phyloP scores from a whole-genome alignment of 2,888 invertebrate species.

The Lasioglossum figueresi region DNA sequence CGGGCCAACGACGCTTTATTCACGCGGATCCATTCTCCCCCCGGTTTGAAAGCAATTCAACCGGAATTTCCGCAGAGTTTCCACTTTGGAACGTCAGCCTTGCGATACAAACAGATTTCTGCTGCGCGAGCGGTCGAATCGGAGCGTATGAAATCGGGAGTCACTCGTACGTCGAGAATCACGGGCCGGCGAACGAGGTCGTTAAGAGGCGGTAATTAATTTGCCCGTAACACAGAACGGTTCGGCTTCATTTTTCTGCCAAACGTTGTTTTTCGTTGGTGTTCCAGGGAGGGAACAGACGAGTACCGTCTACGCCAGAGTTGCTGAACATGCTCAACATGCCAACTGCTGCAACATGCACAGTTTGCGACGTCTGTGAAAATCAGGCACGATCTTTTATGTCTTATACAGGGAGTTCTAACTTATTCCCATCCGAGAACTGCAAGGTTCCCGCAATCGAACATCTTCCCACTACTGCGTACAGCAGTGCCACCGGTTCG shows the following conservation, averaged over 20 bases:
- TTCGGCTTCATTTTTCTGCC: not conserved
- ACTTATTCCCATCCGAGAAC: too few relatives aligned
- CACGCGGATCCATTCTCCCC: constrained; percentile 19
- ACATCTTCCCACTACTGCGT: too few relatives aligned
- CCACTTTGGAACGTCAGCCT: constrained; percentile 27
- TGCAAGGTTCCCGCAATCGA: too few relatives aligned
- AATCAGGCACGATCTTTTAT: too few relatives aligned
- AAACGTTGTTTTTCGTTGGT: not conserved
- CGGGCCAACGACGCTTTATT: constrained; percentile 4
- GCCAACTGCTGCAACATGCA: too few relatives aligned
- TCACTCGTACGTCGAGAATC: constrained; percentile 8
- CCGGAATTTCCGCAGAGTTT: constrained; percentile 37
- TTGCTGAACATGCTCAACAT: not conserved
- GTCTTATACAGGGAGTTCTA: too few relatives aligned
- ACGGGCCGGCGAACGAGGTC: constrained; percentile 38
- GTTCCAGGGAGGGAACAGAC: not conserved
- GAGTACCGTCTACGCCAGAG: not conserved
- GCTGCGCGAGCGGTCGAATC: not conserved
- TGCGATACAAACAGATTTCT: constrained; percentile 26
- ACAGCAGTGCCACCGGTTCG: too few relatives aligned
- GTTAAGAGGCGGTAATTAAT: constrained; percentile 58
- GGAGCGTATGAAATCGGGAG: constrained; percentile 33
- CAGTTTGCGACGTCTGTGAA: too few relatives aligned
- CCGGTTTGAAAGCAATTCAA: constrained; percentile 14
- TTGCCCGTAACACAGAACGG: constrained; percentile 21